These are phyloP conservation scores for Bubo blakistoni DNA, from an alignment of 2,113 vertebrate genomes.

Conservation along the genomic window DNA sequence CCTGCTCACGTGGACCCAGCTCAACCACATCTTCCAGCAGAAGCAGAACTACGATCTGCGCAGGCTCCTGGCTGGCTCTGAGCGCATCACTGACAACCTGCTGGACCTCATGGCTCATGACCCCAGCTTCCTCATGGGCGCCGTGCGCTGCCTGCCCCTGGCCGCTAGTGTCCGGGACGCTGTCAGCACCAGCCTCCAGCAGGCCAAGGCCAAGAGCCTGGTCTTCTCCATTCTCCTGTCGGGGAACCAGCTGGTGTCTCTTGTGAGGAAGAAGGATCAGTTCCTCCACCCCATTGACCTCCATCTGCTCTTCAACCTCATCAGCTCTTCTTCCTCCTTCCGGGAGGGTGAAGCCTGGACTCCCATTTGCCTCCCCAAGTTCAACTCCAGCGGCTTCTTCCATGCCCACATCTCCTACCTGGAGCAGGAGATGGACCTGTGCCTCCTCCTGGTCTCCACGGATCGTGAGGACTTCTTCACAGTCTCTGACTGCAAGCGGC, in stretches of 20 bases:
- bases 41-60: slow-evolving; percentile 97
- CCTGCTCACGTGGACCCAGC: slow-evolving; percentile 92
- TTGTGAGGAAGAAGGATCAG: slow-evolving; percentile 94
- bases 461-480: slow-evolving; percentile 96
- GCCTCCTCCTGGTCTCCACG: slow-evolving; percentile 92
- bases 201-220: slow-evolving; percentile 87
- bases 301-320: slow-evolving; percentile 95
- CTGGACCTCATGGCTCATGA: slow-evolving; percentile 89
- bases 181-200: slow-evolving; percentile 88
- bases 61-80: slow-evolving; percentile 89
- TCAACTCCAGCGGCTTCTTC: slow-evolving; percentile 92
- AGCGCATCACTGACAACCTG: slow-evolving; percentile 93
- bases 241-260: slow-evolving; percentile 87
- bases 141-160: slow-evolving; percentile 89
- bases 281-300: slow-evolving; percentile 95
- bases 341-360: slow-evolving; percentile 97
- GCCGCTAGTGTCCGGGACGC: slow-evolving; percentile 78
- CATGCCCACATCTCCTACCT: slow-evolving; percentile 96
- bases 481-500: slow-evolving; percentile 88
- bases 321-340: slow-evolving; percentile 92
- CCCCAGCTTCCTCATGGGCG: slow-evolving; percentile 91
- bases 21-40: slow-evolving; percentile 93
- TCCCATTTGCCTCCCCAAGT: slow-evolving; percentile 95
- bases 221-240: slow-evolving; percentile 95
- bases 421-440: slow-evolving; percentile 86